Base-by-base conservation (phyloP, 2,888 invertebrate genomes). In the Ecliptopera silaceata region DNA sequence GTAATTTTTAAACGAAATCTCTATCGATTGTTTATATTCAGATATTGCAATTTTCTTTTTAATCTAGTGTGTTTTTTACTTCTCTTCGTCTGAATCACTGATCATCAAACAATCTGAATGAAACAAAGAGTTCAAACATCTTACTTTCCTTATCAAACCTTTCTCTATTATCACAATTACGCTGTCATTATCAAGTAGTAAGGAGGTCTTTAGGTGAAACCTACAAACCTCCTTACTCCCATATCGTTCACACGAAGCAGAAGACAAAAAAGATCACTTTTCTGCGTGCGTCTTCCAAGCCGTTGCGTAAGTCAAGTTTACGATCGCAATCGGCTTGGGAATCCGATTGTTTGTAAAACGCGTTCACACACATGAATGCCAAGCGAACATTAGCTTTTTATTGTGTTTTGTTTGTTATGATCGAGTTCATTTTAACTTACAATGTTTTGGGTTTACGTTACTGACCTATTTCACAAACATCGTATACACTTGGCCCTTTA, bases 331-430 rank as follows among this genome's bases (percentile, higher is more conserved):
- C 60, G 69, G 56, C 63, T 56, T 66, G 66, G 64, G 66, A 66
- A 64, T 63, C 71, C 57, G 43, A 66, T 66, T 66, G 66, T 66
- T 61, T 51, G 54, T 56, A 46, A 56, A 71, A 69, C 68, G 62
- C 72, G 79, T 86, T 88, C 88, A 82, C 89, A 88, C 86, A 88
- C 84, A 78, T 80, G 84, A 84, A 86, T 83, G 79, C 80, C 74
- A 76, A 71, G 72, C 71, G 72, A 72, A 74, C 73, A 68, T 70
- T 71, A 73, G 70, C 74, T 78, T 63, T 66, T 66, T 59, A 59
- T 61, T 61, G 59, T 63, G 60, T 61, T 64, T 63, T 62, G 47
- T 65, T 60, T 64, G 66, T 78, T 79, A 79, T 82, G 81, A 82
- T 85, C 75, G 74, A 73, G 72, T 72, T 78, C 75, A 79, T 78